phyloP scores from a whole-genome alignment of 2,888 invertebrate species.

The Lithophane socia region DNA sequence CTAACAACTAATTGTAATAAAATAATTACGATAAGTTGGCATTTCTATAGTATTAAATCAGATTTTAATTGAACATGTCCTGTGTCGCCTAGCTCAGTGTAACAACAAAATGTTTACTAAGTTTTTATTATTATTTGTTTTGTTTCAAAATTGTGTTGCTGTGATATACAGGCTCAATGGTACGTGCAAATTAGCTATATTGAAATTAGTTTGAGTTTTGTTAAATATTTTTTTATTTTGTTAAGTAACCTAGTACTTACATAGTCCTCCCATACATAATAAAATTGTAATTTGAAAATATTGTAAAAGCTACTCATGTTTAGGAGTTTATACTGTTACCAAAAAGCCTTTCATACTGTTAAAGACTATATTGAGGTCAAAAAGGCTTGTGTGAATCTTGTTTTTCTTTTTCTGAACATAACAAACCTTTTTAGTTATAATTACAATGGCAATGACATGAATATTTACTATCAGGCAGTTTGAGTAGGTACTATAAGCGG shows the following conservation, averaged over 20 bases:
- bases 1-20: neutral
- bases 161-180: conserved; percentile 16
- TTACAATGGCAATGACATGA: too few relatives aligned
- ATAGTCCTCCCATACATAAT: neutral
- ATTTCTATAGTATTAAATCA: conserved; percentile 1
- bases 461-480: too few relatives aligned
- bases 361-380: too few relatives aligned
- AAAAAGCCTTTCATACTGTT: too few relatives aligned
- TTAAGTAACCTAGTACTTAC: neutral
- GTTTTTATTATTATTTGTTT: conserved; percentile 23
- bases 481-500: too few relatives aligned
- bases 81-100: neutral
- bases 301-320: neutral
- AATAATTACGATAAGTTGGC: too few relatives aligned
- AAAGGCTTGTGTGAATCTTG: too few relatives aligned
- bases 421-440: too few relatives aligned
- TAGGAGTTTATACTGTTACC: too few relatives aligned
- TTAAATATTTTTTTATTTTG: neutral
- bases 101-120: conserved; percentile 10
- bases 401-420: too few relatives aligned
- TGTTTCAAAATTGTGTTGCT: conserved; percentile 22
- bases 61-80: conserved; percentile 2
- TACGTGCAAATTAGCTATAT: conserved; percentile 9
- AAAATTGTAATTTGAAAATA: neutral
- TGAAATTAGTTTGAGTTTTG: neutral